phyloP scores from a whole-genome alignment of 1,140 invertebrate species.

The Pseudomyrmex gracilis region DNA sequence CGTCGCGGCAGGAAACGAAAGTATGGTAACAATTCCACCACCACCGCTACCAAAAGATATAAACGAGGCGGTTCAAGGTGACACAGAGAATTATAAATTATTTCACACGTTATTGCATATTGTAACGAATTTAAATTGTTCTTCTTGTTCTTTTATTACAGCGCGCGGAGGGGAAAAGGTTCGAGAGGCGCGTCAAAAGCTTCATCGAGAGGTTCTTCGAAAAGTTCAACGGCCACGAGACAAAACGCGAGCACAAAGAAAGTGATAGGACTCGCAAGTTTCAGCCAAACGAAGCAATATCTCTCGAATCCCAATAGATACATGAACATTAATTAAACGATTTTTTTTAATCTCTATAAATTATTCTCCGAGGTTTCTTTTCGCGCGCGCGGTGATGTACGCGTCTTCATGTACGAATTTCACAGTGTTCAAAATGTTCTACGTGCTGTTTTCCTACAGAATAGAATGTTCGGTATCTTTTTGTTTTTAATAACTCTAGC shows the following conservation, averaged over 20 bases:
- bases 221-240: slow-evolving; percentile 29
- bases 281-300: slow-evolving; percentile 76
- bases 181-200: background rate
- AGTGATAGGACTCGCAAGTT: slow-evolving; percentile 75
- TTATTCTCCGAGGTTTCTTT: background rate
- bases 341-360: slow-evolving; percentile 26
- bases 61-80: slow-evolving; percentile 75
- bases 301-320: slow-evolving; percentile 75
- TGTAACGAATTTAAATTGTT: background rate
- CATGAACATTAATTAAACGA: slow-evolving; percentile 59
- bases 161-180: slow-evolving; percentile 36
- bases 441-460: slow-evolving; percentile 39
- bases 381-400: background rate
- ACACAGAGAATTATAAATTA: slow-evolving; percentile 18
- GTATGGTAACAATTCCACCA: slow-evolving; percentile 57
- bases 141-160: slow-evolving; percentile 25
- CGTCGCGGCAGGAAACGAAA: slow-evolving; percentile 72
- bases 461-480: background rate
- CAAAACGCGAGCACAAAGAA: slow-evolving; percentile 50
- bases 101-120: background rate
- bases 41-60: slow-evolving; percentile 73
- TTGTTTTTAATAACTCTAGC: no score
- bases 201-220: slow-evolving; percentile 6
- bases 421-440: background rate
- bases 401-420: background rate